Conservation (phyloP, 1,140 invertebrate species). For the Aleiodes sp. region DNA sequence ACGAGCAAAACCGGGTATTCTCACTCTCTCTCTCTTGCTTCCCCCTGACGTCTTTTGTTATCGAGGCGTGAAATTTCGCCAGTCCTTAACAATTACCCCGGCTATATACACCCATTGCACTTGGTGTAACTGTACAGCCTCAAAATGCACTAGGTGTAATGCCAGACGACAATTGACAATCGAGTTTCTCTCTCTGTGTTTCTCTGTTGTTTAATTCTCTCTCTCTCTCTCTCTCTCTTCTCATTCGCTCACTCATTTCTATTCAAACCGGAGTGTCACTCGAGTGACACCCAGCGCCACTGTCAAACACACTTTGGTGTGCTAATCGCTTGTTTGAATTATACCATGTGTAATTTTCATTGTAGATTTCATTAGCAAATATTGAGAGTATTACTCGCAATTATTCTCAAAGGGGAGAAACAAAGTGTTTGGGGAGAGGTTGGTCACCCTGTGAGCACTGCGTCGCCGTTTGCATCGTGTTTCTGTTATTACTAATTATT, state of each 20-base stretch:
- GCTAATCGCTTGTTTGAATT: slow-evolving; percentile 26
- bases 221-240: background rate
- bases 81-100: slow-evolving; percentile 59
- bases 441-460: no score
- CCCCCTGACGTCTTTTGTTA: slow-evolving; percentile 61
- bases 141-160: slow-evolving; percentile 4
- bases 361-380: slow-evolving; percentile 39
- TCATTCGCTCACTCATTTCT: background rate
- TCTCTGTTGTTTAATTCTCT: background rate
- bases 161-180: slow-evolving; percentile 16
- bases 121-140: slow-evolving; percentile 9
- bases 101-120: slow-evolving; percentile 21
- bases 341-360: background rate
- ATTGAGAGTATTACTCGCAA: slow-evolving; percentile 51
- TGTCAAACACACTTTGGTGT: background rate
- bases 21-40: slow-evolving; percentile 19
- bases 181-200: background rate
- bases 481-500: no score
- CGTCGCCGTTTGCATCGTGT: no score
- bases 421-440: no score
- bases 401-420: no score
- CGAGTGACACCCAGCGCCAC: slow-evolving; percentile 14
- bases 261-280: slow-evolving; percentile 17
- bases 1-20: slow-evolving; percentile 41
- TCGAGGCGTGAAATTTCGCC: slow-evolving; percentile 63